These are phyloP conservation scores for Protonibea diacanthus DNA, from an alignment of 2,797 vertebrate genomes.

Conservation along the genomic window DNA sequence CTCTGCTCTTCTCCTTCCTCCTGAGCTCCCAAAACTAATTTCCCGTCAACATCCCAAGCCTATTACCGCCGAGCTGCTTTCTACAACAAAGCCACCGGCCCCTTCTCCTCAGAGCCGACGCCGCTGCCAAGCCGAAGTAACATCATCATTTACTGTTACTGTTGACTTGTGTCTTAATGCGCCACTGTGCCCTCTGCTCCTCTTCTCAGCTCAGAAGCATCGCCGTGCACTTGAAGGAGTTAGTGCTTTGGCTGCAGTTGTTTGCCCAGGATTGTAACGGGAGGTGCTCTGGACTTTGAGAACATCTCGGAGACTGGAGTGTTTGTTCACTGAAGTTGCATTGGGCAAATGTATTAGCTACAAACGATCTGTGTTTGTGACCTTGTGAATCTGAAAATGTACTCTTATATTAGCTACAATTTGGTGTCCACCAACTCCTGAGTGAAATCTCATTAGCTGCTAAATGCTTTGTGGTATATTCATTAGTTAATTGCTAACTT, in stretches of 20 bases:
- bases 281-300: slow-evolving; percentile 31
- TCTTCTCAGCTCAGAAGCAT: slow-evolving; percentile 37
- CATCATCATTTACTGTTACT: slow-evolving; percentile 70
- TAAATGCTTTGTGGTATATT: background rate
- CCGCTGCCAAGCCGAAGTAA: slow-evolving; percentile 59
- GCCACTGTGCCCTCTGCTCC: slow-evolving; percentile 47
- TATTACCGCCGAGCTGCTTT: slow-evolving; percentile 61
- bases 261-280: slow-evolving; percentile 46
- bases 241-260: slow-evolving; percentile 36
- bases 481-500: background rate
- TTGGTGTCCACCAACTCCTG: background rate
- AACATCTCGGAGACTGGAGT: background rate
- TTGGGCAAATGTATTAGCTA: no score
- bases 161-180: slow-evolving; percentile 71
- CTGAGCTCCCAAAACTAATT: slow-evolving; percentile 79
- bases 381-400: background rate
- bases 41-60: slow-evolving; percentile 74
- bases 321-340: slow-evolving; percentile 39
- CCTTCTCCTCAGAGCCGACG: slow-evolving; percentile 37
- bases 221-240: slow-evolving; percentile 31
- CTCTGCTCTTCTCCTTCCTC: slow-evolving; percentile 56
- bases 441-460: background rate
- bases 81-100: slow-evolving; percentile 57
- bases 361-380: no score
- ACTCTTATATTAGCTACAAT: background rate